phyloP scores from a whole-genome alignment of 2,888 invertebrate species.

The Resseliella maxima region DNA sequence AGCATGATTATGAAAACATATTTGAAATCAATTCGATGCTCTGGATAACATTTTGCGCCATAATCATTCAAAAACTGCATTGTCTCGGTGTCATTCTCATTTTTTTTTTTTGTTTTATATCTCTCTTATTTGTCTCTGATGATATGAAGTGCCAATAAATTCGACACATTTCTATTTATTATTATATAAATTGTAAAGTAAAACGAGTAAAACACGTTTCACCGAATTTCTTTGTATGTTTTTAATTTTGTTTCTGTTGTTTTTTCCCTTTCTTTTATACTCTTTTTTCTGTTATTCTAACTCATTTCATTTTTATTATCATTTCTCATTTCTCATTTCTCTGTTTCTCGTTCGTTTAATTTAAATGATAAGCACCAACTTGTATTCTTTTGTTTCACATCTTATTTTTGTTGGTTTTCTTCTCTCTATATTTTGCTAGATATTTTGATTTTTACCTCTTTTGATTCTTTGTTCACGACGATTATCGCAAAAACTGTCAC shows the following conservation, averaged over 20 bases:
- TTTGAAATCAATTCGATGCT: no score
- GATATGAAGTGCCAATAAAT: not conserved
- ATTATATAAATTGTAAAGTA: not conserved
- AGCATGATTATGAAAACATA: no score
- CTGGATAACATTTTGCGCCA: no score
- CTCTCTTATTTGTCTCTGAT: no score
- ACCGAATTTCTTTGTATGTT: not conserved
- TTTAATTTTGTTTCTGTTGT: not conserved
- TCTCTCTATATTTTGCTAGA: no score
- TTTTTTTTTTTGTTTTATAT: no score
- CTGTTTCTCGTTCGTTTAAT: not conserved
- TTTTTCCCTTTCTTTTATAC: no score
- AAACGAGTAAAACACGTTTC: conserved; percentile 7
- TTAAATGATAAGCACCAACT: not conserved
- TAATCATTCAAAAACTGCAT: no score
- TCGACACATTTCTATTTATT: not conserved
- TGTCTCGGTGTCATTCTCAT: no score
- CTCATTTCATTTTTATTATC: no score
- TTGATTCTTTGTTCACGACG: not conserved
- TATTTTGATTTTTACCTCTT: not conserved
- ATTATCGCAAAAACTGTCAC: conserved; percentile 3
- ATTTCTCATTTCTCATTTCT: not conserved
- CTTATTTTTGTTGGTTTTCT: not conserved
- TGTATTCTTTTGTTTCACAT: no score
- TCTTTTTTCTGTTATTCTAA: not conserved